Evolutionary conservation across 2,113 vertebrate species (phyloP).

Genomic region (Collichthys lucidus): DNA sequence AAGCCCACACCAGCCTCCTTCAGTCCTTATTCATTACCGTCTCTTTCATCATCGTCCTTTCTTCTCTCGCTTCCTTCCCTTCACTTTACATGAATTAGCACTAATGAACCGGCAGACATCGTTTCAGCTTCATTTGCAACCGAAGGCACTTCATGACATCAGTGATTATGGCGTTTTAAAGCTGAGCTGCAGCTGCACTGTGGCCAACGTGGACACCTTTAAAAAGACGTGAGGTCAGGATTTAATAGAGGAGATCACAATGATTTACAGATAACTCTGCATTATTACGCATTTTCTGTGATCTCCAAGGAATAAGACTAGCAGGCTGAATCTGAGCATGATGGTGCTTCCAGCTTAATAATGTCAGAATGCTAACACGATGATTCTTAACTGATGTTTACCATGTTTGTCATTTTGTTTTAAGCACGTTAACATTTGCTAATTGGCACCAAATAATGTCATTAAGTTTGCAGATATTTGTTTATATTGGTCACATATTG

Average conservation of each 20-base stretch:
- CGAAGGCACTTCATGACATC: conserved; percentile 46
- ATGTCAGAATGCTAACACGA: background rate
- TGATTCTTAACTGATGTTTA: background rate
- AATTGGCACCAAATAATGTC: background rate
- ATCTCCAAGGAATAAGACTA: background rate
- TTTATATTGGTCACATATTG: no score
- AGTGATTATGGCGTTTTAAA: conserved; percentile 44
- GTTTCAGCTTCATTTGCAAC: conserved; percentile 53
- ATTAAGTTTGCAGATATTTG: background rate
- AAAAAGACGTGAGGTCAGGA: background rate
- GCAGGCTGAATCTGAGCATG: background rate
- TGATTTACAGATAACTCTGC: background rate
- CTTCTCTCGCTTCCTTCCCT: conserved; percentile 61
- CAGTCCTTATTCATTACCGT: conserved; percentile 56
- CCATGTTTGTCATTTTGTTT: no score
- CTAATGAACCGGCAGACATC: conserved; percentile 68
- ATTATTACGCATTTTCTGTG: conserved; percentile 6
- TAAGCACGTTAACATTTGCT: background rate
- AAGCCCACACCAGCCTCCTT: conserved; percentile 55
- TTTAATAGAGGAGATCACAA: conserved; percentile 17
- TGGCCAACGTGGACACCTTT: conserved; percentile 14
- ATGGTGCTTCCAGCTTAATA: background rate
- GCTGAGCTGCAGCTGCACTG: conserved; percentile 51
- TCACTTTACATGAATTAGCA: conserved; percentile 74
- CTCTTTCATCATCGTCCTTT: conserved; percentile 60